Percentiles rank a stretch among this genome's conserved stretches.
phyloP scores from a whole-genome alignment of 2,797 vertebrate species.

The Bucorvus abyssinicus region DNA sequence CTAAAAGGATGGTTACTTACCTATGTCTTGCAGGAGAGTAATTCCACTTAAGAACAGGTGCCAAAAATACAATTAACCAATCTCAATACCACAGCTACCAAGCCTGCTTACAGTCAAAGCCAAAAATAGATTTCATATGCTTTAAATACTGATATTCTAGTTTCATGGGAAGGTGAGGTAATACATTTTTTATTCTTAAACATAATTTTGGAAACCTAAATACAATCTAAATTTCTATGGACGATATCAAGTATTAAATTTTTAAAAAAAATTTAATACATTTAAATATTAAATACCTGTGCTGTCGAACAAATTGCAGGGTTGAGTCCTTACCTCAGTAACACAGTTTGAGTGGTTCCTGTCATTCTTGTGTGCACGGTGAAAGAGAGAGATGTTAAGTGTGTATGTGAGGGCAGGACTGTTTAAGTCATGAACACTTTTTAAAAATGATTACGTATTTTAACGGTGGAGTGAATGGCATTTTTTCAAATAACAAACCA shows the following conservation, averaged over 20 bases:
- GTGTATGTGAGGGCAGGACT: neutral
- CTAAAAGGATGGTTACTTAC: neutral
- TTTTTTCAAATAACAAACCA: neutral
- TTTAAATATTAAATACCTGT: constrained; percentile 6
- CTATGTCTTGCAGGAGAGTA: neutral
- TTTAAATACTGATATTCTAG: neutral
- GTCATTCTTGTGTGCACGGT: neutral
- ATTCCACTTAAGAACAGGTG: neutral
- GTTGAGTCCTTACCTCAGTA: neutral
- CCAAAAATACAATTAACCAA: neutral
- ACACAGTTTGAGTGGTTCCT: neutral
- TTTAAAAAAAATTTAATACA: neutral
- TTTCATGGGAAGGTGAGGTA: constrained; percentile 27
- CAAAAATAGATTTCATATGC: neutral
- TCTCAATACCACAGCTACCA: neutral
- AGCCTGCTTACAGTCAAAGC: neutral
- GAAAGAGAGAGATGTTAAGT: neutral
- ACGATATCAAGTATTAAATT: neutral
- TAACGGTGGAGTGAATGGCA: neutral
- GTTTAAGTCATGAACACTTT: neutral
- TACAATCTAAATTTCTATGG: constrained; percentile 8
- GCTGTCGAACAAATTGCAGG: neutral
- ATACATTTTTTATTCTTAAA: constrained; percentile 8
- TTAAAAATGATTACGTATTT: neutral
- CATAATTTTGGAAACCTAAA: constrained; percentile 40